Evolutionary conservation across 2,797 vertebrate species (phyloP), one percentile per base, ranked within the genome.

Genomic region (Phylloscopus collybita): DNA sequence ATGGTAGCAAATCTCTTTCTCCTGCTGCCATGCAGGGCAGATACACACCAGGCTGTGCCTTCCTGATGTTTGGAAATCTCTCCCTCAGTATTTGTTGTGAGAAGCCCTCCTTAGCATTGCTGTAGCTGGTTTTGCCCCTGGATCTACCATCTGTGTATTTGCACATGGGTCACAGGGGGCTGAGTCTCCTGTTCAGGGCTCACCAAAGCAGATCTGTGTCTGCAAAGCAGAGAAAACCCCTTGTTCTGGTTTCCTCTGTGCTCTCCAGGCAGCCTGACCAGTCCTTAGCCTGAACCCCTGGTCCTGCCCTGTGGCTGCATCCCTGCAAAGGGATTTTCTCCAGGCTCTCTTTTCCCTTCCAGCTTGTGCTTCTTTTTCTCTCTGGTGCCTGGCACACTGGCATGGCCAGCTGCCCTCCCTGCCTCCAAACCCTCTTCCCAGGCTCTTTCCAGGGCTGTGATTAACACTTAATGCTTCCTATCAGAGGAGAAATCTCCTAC

Each of bases 401-500:
- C 0, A 0, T 14, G 54, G 44, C 38, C 0, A 1, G n/a, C 42
- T 57, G 51, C 34, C 59, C 76, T 72, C 54, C 1, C 3, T 89
- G 60, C 40, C 60, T 81, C 83, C 74, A 74, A 47, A 64, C 20
- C 45, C 65, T 86, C 71, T 59, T 50, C 40, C 44, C 66, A 88
- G 66, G 59, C 62, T 82, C 84, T 83, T 89, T 84, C 56, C 90
- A 73, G 45, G 13, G 47, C 60, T 85, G 74, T 80, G 76, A 94
- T 93, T 93, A 94, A 86, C 85, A 61, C 74, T 73, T 84, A 91
- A 84, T 65, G 67, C 50, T 86, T 79, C 78, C 60, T 53, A 54
- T 90, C 93, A 90, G 30, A 83, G 53, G n/a, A 94, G 74, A 85
- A 93, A 82, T 75, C 80, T 85, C 92, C 94, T 13, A 88, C 95